phyloP scores from a whole-genome alignment of 2,797 vertebrate genomes.

The Rhabdomys pumilio region DNA sequence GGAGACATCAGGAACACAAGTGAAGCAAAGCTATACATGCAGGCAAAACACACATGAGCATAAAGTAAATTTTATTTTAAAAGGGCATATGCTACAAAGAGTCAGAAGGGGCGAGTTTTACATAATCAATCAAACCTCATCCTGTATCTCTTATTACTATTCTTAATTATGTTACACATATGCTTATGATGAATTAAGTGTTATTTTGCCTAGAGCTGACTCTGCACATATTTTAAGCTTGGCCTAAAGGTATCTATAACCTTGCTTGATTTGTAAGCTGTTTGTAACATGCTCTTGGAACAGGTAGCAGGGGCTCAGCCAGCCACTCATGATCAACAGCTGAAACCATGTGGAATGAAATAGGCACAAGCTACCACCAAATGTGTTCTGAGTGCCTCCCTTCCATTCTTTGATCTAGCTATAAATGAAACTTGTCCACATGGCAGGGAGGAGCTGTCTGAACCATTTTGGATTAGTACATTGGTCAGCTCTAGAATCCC shows the following conservation, averaged over 20 bases:
- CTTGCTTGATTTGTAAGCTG: background rate
- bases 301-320: background rate
- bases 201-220: background rate
- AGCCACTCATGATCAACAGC: background rate
- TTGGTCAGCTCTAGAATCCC: background rate
- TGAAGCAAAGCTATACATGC: background rate
- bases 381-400: background rate
- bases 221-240: background rate
- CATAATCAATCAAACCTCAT: background rate
- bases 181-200: background rate
- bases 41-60: background rate
- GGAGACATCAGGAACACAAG: background rate
- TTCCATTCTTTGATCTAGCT: background rate
- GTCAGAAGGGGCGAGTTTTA: background rate
- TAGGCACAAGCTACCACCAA: background rate
- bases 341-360: background rate
- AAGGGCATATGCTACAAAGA: background rate
- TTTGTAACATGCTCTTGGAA: background rate
- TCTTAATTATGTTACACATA: constrained; percentile 35
- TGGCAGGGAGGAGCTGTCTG: background rate
- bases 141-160: background rate
- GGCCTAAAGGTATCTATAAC: background rate
- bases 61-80: background rate
- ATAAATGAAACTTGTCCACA: background rate
- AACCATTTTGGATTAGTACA: background rate